Evolutionary conservation across 2,113 vertebrate genomes (phyloP), one percentile per base, ranked within the genome.

Genomic region (Amphilophus citrinellus): DNA sequence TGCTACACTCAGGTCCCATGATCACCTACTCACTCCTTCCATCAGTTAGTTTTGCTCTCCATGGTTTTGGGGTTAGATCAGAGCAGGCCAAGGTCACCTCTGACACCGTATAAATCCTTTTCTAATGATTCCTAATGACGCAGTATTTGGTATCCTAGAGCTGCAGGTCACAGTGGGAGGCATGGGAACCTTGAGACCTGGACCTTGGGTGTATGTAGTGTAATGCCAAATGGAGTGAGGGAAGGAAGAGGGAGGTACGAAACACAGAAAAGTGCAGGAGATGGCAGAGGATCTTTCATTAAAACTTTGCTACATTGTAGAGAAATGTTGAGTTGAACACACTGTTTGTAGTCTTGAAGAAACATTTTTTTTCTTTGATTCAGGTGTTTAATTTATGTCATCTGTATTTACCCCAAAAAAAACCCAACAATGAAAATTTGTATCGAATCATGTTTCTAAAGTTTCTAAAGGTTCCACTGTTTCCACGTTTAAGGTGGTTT

Each of bases 101-200:
- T 53, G 66, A 53, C 66, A 71, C 66, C 24, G 53, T 53, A 32
- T 71, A 53, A 71, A 71, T 71, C 44, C 44, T 73, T 32, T 47
- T 53, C 44, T 73, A 73, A 53, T 32, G 68, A 3, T 17, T 35
- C 47, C 47, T 73, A 10, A 56, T 73, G 68, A 73, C 47, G 27
- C 27, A 56, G 47, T 56, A 6, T n/a, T 56, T 32, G 68, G 47
- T 56, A 32, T 56, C 17, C 30, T 53, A 53, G 47, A 73, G 68
- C 47, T 73, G 27, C 68, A 73, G 68, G 27, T 73, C 47, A 73
- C 68, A 56, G 68, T n/a, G 44, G 47, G 44, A 56, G 47, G 47
- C 47, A 73, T 73, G 68, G 68, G 68, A 73, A 73, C 47, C 27
- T 73, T 32, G 42, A 56, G 47, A 73, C 47, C 68, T 73, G 50